phyloP scores from a whole-genome alignment of 2,113 vertebrate genomes.

The Percina caprodes region DNA sequence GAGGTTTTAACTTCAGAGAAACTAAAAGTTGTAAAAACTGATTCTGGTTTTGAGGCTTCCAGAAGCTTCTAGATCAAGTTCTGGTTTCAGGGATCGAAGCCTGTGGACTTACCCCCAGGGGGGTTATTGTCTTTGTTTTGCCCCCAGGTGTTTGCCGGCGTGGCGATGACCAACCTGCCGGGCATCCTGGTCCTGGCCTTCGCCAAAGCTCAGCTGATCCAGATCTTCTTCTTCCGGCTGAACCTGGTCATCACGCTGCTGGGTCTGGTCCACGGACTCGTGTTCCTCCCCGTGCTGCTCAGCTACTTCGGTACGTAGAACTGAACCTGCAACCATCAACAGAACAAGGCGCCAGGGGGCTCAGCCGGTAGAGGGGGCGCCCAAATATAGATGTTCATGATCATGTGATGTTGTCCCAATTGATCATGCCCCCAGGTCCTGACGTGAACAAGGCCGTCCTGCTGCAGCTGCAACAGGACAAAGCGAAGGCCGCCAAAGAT shows the following conservation, averaged over 20 bases:
- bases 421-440: constrained; percentile 59
- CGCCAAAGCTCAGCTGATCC: constrained; percentile 93
- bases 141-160: constrained; percentile 91
- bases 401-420: too few relatives aligned
- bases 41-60: too few relatives aligned
- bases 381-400: too few relatives aligned
- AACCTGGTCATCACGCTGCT: constrained; percentile 92
- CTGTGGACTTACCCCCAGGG: too few relatives aligned
- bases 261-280: constrained; percentile 90
- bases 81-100: too few relatives aligned
- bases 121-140: not conserved
- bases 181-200: constrained; percentile 92
- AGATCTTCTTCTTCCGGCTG: constrained; percentile 97
- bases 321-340: too few relatives aligned
- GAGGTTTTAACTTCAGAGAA: too few relatives aligned
- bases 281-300: constrained; percentile 93
- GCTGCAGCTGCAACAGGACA: constrained; percentile 70
- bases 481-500: constrained; percentile 25
- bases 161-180: constrained; percentile 96
- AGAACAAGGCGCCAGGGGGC: too few relatives aligned
- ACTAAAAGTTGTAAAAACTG: too few relatives aligned
- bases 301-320: constrained; percentile 89
- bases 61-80: too few relatives aligned
- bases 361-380: too few relatives aligned
- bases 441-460: constrained; percentile 81